Percentiles rank a stretch among this genome's conserved stretches.
Conservation (phyloP, 2,797 vertebrate species). For the Anguilla marmorata region DNA sequence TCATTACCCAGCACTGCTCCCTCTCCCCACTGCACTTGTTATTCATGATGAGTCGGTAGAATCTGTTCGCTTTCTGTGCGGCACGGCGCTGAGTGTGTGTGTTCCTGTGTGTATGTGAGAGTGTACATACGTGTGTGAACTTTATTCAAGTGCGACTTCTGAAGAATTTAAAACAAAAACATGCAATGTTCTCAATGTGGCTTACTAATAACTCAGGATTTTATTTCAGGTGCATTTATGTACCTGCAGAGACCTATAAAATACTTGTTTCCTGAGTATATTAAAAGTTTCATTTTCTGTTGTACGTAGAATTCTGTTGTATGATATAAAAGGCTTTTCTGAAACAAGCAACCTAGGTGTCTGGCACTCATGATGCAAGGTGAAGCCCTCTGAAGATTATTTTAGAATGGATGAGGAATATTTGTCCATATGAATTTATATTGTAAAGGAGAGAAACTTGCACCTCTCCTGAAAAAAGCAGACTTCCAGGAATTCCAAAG, state of each 20-base stretch:
- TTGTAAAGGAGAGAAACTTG: neutral
- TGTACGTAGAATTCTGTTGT: neutral
- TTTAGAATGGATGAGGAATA: neutral
- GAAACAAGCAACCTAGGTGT: neutral
- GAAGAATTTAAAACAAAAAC: too few species aligned
- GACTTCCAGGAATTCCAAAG: neutral
- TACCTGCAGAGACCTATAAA: neutral
- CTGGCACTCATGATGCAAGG: neutral
- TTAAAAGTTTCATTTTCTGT: neutral
- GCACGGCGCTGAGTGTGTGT: neutral
- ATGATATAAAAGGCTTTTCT: neutral
- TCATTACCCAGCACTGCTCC: neutral
- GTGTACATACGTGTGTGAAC: neutral
- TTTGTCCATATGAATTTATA: neutral
- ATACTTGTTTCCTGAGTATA: neutral
- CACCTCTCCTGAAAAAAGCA: neutral
- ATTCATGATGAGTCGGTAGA: slow-evolving; percentile 14
- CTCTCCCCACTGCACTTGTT: neutral
- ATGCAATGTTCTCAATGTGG: neutral
- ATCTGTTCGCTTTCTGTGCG: neutral
- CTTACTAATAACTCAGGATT: too few species aligned
- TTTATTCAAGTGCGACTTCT: too few species aligned
- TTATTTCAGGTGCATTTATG: neutral
- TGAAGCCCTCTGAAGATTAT: neutral
- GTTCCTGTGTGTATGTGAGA: neutral